A percentile compares a stretch with the other conserved stretches of the same genome.
Evolutionary conservation across 2,888 invertebrate species (phyloP).

Genomic region (Pediacus dermestoides): DNA sequence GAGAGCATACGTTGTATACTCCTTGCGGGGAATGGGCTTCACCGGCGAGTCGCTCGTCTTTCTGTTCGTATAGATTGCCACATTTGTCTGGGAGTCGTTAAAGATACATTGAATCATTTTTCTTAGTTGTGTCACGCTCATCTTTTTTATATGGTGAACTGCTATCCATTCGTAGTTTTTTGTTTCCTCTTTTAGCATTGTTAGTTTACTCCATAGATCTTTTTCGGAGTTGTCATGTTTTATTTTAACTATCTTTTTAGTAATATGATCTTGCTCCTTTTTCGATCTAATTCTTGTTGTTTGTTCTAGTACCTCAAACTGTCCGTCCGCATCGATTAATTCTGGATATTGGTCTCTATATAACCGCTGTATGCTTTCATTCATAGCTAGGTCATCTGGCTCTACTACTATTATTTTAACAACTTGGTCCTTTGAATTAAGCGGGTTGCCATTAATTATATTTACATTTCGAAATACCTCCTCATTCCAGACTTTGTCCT

Average conservation of each 20-base stretch:
- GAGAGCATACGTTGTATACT: constrained; percentile 3
- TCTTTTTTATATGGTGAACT: constrained; percentile 6
- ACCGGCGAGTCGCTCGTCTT: neutral
- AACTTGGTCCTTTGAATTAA: neutral
- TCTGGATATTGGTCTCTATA: constrained; percentile 9
- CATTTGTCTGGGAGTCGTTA: neutral
- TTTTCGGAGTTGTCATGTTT: neutral
- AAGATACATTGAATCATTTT: constrained; percentile 4
- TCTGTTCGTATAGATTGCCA: constrained; percentile 1
- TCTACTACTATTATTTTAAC: constrained; percentile 11
- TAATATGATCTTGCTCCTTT: neutral
- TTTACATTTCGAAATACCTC: neutral
- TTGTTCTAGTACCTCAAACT: constrained; percentile 11
- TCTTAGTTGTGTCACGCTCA: constrained; percentile 1
- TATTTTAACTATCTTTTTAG: constrained; percentile 8
- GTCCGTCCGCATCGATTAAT: neutral
- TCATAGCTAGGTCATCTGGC: constrained; percentile 6
- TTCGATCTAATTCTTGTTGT: constrained; percentile 6
- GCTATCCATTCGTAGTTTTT: neutral
- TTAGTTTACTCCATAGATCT: constrained; percentile 9
- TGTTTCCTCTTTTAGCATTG: constrained; percentile 6
- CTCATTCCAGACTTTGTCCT: neutral
- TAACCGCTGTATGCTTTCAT: constrained; percentile 8
- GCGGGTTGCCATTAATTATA: constrained; percentile 4
- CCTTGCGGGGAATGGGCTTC: neutral